phyloP scores from a whole-genome alignment of 2,797 vertebrate genomes.

The Alcedo quadribrachys region DNA sequence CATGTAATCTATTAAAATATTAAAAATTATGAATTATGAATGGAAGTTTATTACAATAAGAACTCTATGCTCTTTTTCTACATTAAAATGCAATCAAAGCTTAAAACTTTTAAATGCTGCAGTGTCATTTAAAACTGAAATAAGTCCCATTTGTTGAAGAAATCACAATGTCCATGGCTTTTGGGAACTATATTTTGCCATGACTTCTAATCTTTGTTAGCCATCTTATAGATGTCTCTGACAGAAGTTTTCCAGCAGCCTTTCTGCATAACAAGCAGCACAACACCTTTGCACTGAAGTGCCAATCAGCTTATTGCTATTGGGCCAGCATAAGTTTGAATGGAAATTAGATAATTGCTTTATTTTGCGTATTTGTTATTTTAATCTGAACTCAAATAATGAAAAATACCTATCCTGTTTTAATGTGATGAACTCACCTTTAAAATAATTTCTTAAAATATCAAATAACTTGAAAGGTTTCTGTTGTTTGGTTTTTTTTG shows the following conservation, averaged over 20 bases:
- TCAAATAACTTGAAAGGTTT: neutral
- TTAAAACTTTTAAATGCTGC: neutral
- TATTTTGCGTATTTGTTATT: neutral
- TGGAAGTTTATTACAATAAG: conserved; percentile 15
- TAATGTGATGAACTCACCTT: neutral
- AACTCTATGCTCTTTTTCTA: neutral
- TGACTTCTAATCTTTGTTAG: conserved; percentile 54
- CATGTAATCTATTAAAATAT: conserved; percentile 56
- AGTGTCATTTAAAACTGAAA: conserved; percentile 27
- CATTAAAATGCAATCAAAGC: neutral
- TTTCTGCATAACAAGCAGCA: conserved; percentile 42
- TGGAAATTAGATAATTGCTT: neutral
- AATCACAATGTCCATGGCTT: conserved; percentile 1
- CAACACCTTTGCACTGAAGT: neutral
- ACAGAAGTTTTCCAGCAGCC: conserved; percentile 8
- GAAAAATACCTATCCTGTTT: neutral
- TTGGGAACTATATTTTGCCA: conserved; percentile 39
- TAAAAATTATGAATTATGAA: conserved; percentile 62
- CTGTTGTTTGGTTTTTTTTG: neutral
- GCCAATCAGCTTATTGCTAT: conserved; percentile 8
- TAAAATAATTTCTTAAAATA: neutral
- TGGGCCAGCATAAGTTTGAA: neutral
- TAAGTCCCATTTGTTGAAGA: conserved; percentile 33
- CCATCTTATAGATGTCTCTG: conserved; percentile 18
- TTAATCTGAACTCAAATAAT: neutral